Percentiles rank a stretch among this genome's conserved stretches.
phyloP scores from a whole-genome alignment of 2,888 invertebrate species.

The Drosophila antonietae region DNA sequence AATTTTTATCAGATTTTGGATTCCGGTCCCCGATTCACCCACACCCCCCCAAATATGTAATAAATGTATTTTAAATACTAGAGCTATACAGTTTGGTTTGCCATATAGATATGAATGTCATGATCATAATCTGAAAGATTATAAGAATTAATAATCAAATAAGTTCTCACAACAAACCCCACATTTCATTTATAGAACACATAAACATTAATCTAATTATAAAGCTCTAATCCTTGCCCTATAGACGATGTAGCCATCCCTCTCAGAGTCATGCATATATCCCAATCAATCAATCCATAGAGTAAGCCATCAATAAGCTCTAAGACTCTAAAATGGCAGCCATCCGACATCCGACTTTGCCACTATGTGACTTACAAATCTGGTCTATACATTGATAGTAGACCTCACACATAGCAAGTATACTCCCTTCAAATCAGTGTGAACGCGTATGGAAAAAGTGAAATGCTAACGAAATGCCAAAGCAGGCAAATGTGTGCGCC shows the following conservation, averaged over 20 bases:
- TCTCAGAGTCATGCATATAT: neutral
- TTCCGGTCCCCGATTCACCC: too few relatives aligned
- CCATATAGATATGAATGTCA: too few relatives aligned
- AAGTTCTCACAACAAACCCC: too few relatives aligned
- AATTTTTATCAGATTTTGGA: too few relatives aligned
- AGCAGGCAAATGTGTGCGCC: conserved; percentile 26
- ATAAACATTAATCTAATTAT: neutral
- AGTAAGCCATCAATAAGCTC: neutral
- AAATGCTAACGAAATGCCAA: conserved; percentile 54
- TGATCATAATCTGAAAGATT: too few relatives aligned
- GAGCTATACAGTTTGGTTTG: too few relatives aligned
- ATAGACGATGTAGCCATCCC: neutral
- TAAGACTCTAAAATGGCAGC: neutral
- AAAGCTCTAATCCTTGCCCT: neutral
- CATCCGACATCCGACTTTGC: too few relatives aligned
- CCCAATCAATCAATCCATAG: neutral
- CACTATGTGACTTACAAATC: neutral
- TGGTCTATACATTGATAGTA: too few relatives aligned
- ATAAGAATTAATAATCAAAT: too few relatives aligned
- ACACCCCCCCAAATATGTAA: too few relatives aligned
- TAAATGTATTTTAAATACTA: too few relatives aligned
- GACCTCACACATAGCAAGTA: neutral
- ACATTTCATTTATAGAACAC: neutral
- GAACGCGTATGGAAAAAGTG: conserved; percentile 27
- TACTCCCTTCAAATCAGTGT: neutral